Evolutionary conservation across 2,888 invertebrate species (phyloP).

Genomic region (Papilio elwesi): DNA sequence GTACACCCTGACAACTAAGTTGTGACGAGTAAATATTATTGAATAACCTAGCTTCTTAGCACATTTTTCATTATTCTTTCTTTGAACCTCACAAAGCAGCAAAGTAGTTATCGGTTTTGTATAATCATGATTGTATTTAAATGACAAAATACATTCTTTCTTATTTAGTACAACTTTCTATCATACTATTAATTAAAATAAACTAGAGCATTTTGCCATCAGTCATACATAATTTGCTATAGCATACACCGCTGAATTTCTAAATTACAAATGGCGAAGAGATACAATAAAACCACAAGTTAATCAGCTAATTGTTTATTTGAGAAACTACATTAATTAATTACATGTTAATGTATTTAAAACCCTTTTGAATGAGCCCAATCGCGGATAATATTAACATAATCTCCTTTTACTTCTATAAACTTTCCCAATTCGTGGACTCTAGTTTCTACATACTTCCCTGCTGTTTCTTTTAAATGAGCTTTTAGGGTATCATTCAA

Average conservation of each 20-base stretch:
- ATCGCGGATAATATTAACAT: conserved; percentile 86
- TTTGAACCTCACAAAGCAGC: too few species aligned
- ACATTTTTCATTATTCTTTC: not conserved
- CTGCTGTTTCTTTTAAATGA: conserved; percentile 83
- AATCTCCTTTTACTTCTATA: conserved; percentile 90
- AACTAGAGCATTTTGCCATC: too few species aligned
- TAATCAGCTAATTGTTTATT: conserved; percentile 51
- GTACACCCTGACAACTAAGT: conserved; percentile 70
- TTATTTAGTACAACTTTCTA: too few species aligned
- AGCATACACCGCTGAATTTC: not conserved
- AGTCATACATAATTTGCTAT: not conserved
- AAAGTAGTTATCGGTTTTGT: not conserved
- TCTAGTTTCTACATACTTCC: conserved; percentile 85
- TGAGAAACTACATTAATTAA: conserved; percentile 39
- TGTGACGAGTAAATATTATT: conserved; percentile 48
- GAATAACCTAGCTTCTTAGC: conserved; percentile 39
- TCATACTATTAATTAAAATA: too few species aligned
- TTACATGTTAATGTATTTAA: conserved; percentile 66
- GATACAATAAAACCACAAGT: conserved; percentile 40
- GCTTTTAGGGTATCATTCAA: conserved; percentile 88
- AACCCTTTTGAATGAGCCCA: conserved; percentile 91
- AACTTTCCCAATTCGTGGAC: conserved; percentile 90
- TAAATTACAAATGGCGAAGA: not conserved
- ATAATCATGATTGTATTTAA: not conserved
- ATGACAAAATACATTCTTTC: conserved; percentile 9